These are phyloP conservation scores for Oscheius sp. DNA, from an alignment of 1,140 invertebrate species.

Conservation along the genomic window DNA sequence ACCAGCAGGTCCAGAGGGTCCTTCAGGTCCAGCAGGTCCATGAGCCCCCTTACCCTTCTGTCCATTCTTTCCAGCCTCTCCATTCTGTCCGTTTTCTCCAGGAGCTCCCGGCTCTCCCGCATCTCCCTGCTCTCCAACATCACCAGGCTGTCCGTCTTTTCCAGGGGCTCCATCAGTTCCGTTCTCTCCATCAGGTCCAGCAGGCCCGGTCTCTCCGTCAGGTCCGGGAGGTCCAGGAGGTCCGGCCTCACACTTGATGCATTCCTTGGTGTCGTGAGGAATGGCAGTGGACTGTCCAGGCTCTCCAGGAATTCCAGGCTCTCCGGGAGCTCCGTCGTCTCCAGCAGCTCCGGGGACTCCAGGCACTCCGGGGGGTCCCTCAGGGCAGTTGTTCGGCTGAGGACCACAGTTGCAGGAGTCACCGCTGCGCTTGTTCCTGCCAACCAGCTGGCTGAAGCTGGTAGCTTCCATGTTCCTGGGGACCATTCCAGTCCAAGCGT, in stretches of 20 bases:
- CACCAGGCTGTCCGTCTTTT: slow-evolving; percentile 6
- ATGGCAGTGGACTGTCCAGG: background rate
- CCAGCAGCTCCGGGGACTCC: slow-evolving; percentile 30
- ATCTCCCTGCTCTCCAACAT: slow-evolving; percentile 23
- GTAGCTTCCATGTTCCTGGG: background rate
- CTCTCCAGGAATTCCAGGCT: slow-evolving; percentile 19
- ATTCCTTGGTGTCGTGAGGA: slow-evolving; percentile 20
- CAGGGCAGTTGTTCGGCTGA: slow-evolving; percentile 32
- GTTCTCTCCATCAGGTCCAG: slow-evolving; percentile 21
- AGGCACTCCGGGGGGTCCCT: slow-evolving; percentile 35
- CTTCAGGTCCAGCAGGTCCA: slow-evolving; percentile 33
- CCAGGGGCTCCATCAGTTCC: slow-evolving; percentile 27
- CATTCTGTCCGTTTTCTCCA: slow-evolving; percentile 22
- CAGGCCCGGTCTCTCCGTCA: slow-evolving; percentile 10
- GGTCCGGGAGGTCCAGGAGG: slow-evolving; percentile 30
- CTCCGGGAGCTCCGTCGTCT: slow-evolving; percentile 18
- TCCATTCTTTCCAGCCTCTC: slow-evolving; percentile 28
- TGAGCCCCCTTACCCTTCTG: slow-evolving; percentile 19
- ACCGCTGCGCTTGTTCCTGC: slow-evolving; percentile 37
- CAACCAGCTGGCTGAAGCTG: background rate
- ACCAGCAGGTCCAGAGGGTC: slow-evolving; percentile 45
- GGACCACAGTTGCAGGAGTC: slow-evolving; percentile 28
- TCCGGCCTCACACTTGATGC: slow-evolving; percentile 36
- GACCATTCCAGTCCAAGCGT: slow-evolving; percentile 29
- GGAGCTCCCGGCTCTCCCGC: slow-evolving; percentile 37